Base-by-base conservation (phyloP, 2,797 vertebrate species). In the Gymnoscopelus microlampas region DNA sequence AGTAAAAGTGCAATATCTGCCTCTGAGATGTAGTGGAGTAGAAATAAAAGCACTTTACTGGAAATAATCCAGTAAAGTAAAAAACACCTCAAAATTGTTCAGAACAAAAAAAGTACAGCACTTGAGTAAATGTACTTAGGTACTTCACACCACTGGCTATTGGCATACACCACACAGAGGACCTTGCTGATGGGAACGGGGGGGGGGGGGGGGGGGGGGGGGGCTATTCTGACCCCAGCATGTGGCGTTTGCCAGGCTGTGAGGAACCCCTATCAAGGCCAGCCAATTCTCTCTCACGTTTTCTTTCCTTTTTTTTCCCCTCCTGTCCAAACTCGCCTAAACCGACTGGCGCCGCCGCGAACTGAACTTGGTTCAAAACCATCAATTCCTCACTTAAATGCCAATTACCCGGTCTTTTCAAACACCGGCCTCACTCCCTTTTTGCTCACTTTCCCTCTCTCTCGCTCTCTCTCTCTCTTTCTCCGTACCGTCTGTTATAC, bases 321-420 rank as follows among this genome's bases (percentile, higher is more conserved):
- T n/a, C n/a, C 32, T 69, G 54, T 70, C 32, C 35, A 60, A 82
- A 69, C 53, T 44, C 51, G 35, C 70, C 74, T 68, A 66, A 57
- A 51, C 57, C 1, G 54, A 11, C 14, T 63, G 53, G 64, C 13
- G 61, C 60, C 39, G 50, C 82, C 77, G 72, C 76, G 57, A 26
- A 15, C 80, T 51, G 71, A 71, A 78, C 79, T 9, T 64, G 65
- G 32, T 60, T 61, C n/a, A 67, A 67, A 67, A 63, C 56, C 53
- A 50, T 60, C 48, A 26, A 1, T 55, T 58, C 64, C 44, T 71
- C 55, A 26, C 29, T 51, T 63, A 62, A 13, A 63, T 19, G 53
- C 64, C 67, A 71, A 55, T 71, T 70, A 39, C 23, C 32, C 62
- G 7, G 19, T 74, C 63, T 32, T 62, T 60, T 55, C 63, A 26